These are phyloP conservation scores for Cisticola juncidis DNA, from an alignment of 2,113 vertebrate genomes.

Conservation along the genomic window DNA sequence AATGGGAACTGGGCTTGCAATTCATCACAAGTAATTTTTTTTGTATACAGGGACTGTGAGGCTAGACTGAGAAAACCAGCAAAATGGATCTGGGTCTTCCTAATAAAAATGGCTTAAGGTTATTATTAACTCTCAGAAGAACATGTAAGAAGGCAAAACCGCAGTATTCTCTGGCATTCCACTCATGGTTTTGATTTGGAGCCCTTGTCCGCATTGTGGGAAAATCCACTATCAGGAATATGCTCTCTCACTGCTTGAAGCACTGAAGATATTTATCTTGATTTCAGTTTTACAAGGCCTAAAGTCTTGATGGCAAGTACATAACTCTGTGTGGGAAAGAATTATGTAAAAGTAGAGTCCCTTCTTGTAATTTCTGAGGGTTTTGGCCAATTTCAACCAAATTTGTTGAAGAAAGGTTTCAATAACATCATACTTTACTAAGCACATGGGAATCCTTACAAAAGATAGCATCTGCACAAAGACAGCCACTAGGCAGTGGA, in stretches of 20 bases:
- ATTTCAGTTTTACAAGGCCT: not conserved
- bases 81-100: not conserved
- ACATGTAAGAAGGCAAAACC: not conserved
- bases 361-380: not conserved
- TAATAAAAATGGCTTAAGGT: not conserved
- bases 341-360: not conserved
- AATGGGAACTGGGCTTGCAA: not conserved
- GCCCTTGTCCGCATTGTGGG: not conserved
- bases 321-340: not conserved
- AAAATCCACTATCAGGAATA: not conserved
- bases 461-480: not conserved
- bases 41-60: not conserved
- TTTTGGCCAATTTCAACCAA: not conserved
- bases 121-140: not conserved
- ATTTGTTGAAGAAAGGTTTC: not conserved
- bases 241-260: not conserved
- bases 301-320: not conserved
- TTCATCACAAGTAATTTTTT: not conserved
- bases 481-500: not conserved
- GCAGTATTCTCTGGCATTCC: not conserved
- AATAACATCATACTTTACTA: not conserved
- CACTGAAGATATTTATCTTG: not conserved
- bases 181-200: not conserved
- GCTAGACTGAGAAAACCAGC: not conserved
- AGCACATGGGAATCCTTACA: not conserved